These are phyloP conservation scores for Cosmia pyralina DNA, from an alignment of 2,888 invertebrate genomes.

Conservation along the genomic window DNA sequence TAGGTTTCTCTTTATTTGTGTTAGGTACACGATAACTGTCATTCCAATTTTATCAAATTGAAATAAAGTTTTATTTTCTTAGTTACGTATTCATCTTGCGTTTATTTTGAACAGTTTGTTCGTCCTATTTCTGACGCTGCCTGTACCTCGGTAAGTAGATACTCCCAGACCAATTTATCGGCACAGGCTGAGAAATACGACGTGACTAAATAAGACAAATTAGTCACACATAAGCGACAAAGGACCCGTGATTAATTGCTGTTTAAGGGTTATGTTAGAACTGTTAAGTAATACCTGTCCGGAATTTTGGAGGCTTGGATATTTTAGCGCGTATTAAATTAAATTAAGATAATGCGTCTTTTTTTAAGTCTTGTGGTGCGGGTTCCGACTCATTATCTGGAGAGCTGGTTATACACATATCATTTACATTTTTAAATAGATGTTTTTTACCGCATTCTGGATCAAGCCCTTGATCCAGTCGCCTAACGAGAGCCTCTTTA, in stretches of 20 bases:
- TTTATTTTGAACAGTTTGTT: neutral
- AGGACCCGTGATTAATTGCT: constrained; percentile 55
- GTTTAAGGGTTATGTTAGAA: constrained; percentile 41
- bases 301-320: constrained; percentile 10
- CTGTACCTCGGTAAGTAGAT: constrained; percentile 9
- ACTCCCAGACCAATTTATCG: constrained; percentile 21
- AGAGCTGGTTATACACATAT: no score
- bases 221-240: constrained; percentile 48
- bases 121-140: neutral
- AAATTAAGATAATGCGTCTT: neutral
- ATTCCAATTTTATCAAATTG: neutral
- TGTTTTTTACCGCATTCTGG: no score
- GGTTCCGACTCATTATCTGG: no score
- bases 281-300: constrained; percentile 40
- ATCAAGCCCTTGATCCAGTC: no score
- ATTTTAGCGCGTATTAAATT: neutral
- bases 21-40: neutral
- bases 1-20: neutral
- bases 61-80: no score
- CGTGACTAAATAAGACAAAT: constrained; percentile 53
- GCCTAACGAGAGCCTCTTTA: no score
- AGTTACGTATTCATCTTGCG: no score
- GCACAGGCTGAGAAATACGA: constrained; percentile 26
- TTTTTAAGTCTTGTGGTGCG: neutral
- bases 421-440: no score